Conservation (phyloP, 1,140 invertebrate species). For the Brachionus rubens region DNA sequence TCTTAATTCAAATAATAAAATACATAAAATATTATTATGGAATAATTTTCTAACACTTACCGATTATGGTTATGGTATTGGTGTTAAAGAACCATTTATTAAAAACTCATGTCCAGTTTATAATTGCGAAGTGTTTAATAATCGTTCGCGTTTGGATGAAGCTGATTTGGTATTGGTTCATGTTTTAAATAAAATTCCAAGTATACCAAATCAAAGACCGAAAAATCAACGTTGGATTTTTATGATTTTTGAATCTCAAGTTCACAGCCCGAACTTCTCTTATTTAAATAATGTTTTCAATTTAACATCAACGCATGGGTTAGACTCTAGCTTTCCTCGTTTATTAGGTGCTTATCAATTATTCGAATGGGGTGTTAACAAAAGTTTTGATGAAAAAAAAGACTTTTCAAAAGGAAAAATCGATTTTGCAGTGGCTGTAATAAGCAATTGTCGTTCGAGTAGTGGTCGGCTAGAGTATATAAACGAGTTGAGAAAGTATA, state of each 20-base stretch:
- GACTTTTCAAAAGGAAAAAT: neutral
- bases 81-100: neutral
- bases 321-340: neutral
- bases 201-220: neutral
- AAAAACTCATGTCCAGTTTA: conserved; percentile 16
- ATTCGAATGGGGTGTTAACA: neutral
- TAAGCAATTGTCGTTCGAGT: neutral
- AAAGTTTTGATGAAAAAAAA: neutral
- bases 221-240: conserved; percentile 35
- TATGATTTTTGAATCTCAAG: neutral
- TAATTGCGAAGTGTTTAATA: neutral
- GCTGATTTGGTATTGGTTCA: conserved; percentile 18
- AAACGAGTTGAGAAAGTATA: neutral
- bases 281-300: conserved; percentile 5
- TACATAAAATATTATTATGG: conserved; percentile 2
- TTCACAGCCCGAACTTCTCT: neutral
- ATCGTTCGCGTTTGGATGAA: neutral
- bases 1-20: neutral
- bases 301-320: neutral
- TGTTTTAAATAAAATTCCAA: neutral
- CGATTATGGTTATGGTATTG: neutral
- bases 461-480: neutral
- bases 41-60: neutral
- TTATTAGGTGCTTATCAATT: neutral
- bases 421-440: neutral